phyloP scores from a whole-genome alignment of 1,140 invertebrate species.

The Belonocnema kinseyi region DNA sequence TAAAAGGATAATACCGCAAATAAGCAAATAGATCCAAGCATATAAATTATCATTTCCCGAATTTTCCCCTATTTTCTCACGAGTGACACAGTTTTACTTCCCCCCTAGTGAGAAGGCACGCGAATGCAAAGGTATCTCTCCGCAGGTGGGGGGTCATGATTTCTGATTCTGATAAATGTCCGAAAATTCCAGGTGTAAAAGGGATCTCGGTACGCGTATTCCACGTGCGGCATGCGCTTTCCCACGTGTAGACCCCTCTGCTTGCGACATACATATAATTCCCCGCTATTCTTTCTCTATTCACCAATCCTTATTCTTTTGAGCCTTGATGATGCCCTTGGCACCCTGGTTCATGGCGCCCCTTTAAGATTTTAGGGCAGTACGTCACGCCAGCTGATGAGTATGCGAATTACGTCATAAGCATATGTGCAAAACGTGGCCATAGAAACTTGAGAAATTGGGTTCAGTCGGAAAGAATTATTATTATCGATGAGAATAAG shows the following conservation, averaged over 20 bases:
- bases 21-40: not conserved
- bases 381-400: constrained; percentile 25
- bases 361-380: constrained; percentile 4
- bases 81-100: not conserved
- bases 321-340: not conserved
- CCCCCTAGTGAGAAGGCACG: not conserved
- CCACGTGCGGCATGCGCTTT: constrained; percentile 7
- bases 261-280: constrained; percentile 16
- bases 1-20: too few species aligned
- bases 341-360: not conserved
- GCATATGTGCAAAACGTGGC: not conserved
- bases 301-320: constrained; percentile 25
- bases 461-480: too few species aligned
- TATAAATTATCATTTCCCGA: not conserved
- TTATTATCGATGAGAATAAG: too few species aligned
- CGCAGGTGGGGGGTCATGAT: constrained; percentile 21
- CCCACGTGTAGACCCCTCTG: constrained; percentile 28
- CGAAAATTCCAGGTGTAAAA: constrained; percentile 15
- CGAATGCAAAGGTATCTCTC: constrained; percentile 13
- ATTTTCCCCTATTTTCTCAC: constrained; percentile 1
- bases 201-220: constrained; percentile 8
- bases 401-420: not conserved
- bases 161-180: constrained; percentile 26
- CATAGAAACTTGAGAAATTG: too few species aligned
- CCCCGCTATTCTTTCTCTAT: constrained; percentile 17